These are phyloP conservation scores for Drosophila punjabiensis DNA, from an alignment of 1,140 invertebrate species.

Conservation along the genomic window DNA sequence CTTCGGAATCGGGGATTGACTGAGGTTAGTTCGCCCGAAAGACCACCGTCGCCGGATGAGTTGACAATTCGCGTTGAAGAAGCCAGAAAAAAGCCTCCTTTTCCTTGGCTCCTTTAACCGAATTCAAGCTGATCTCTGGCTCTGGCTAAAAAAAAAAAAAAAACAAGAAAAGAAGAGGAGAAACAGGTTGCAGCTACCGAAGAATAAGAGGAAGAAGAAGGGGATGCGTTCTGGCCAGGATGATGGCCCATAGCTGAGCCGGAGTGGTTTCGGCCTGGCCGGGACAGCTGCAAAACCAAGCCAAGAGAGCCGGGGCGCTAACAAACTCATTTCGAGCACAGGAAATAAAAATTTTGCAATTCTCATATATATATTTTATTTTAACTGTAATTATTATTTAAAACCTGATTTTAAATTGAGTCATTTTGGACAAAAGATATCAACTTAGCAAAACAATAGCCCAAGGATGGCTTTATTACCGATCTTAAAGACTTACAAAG, in stretches of 20 bases:
- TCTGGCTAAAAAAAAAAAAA: neutral
- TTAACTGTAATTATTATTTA: neutral
- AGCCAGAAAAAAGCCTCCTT: conserved; percentile 37
- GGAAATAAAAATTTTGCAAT: neutral
- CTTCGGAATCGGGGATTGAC: conserved; percentile 48
- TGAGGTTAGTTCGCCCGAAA: conserved; percentile 63
- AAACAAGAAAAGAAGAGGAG: neutral
- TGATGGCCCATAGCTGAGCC: conserved; percentile 21
- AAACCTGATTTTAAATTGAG: neutral
- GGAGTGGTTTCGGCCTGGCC: conserved; percentile 29
- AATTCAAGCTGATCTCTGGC: conserved; percentile 16
- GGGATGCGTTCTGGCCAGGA: conserved; percentile 34
- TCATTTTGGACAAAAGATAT: neutral
- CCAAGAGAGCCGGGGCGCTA: conserved; percentile 35
- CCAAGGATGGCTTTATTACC: neutral
- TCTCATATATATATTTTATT: neutral
- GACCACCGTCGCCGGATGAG: conserved; percentile 12
- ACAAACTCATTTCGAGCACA: conserved; percentile 51
- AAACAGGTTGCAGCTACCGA: conserved; percentile 44
- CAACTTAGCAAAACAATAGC: neutral
- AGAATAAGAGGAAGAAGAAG: conserved; percentile 14
- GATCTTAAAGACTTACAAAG: neutral
- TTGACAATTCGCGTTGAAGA: conserved; percentile 46
- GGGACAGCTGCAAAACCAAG: conserved; percentile 56
- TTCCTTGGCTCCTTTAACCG: conserved; percentile 33